Percentiles rank a stretch among this genome's conserved stretches.
These are phyloP conservation scores for Drosophila meridiana DNA, from an alignment of 2,888 invertebrate genomes.

Conservation along the genomic window DNA sequence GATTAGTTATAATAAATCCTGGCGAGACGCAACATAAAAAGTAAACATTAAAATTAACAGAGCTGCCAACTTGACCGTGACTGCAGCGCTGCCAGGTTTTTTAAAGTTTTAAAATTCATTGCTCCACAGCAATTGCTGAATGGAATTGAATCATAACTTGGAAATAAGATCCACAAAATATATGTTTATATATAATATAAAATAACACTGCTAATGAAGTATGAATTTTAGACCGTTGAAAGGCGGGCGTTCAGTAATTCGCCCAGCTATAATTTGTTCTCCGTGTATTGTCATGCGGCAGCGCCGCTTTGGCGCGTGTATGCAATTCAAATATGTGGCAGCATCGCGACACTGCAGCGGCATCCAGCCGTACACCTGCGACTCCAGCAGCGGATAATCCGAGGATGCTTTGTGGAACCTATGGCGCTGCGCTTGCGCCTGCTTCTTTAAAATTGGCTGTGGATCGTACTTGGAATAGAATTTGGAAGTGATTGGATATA, in stretches of 20 bases:
- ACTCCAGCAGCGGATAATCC: conserved; percentile 76
- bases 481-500: conserved; percentile 75
- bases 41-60: conserved; percentile 30
- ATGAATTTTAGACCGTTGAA: conserved; percentile 81
- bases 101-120: background rate
- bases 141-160: background rate
- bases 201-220: conserved; percentile 50
- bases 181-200: too few species aligned
- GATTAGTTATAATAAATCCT: conserved; percentile 17
- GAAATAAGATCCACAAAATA: background rate
- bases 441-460: conserved; percentile 30
- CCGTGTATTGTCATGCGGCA: conserved; percentile 82
- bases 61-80: conserved; percentile 42
- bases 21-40: conserved; percentile 19
- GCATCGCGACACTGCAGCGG: conserved; percentile 57
- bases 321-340: conserved; percentile 67
- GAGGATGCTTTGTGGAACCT: conserved; percentile 27
- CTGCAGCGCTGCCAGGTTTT: conserved; percentile 30
- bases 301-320: conserved; percentile 79
- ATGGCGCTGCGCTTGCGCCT: conserved; percentile 45
- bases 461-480: conserved; percentile 77
- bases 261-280: conserved; percentile 78
- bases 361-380: conserved; percentile 83
- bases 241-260: conserved; percentile 78
- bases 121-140: background rate